These are phyloP conservation scores for Halcyon senegalensis DNA, from an alignment of 2,113 vertebrate species.

Conservation along the genomic window DNA sequence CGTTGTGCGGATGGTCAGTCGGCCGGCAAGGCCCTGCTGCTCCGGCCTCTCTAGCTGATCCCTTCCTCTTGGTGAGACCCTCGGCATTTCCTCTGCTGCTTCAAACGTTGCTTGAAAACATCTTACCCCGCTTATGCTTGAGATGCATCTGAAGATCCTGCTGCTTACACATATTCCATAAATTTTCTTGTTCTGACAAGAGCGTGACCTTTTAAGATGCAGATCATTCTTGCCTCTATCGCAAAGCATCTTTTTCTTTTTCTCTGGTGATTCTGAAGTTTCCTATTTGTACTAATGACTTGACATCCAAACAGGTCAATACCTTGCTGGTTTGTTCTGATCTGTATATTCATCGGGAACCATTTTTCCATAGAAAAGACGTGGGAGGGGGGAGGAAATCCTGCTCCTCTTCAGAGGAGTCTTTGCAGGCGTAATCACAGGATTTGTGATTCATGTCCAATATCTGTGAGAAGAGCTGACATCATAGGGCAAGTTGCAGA, in stretches of 20 bases:
- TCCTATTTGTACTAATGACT: constrained; percentile 43
- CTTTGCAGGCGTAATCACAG: constrained; percentile 34
- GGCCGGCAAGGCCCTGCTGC: neutral
- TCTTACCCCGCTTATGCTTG: neutral
- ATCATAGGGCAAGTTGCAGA: constrained; percentile 12
- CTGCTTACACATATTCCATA: neutral
- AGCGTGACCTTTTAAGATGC: neutral
- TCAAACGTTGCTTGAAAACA: neutral
- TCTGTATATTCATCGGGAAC: constrained; percentile 1
- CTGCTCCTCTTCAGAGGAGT: neutral
- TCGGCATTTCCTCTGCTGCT: neutral
- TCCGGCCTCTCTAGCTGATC: neutral
- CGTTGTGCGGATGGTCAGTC: rapidly evolving
- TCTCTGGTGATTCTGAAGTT: neutral
- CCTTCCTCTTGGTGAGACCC: neutral
- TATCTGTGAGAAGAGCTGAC: constrained; percentile 15
- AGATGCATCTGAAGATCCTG: neutral
- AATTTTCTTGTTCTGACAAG: constrained; percentile 37
- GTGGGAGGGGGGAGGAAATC: neutral
- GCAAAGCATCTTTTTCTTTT: constrained; percentile 1
- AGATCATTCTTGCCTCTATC: constrained; percentile 26
- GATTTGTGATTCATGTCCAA: constrained; percentile 48
- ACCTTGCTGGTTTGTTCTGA: constrained; percentile 40
- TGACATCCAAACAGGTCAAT: constrained; percentile 46
- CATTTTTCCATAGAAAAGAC: neutral